These are phyloP conservation scores for Etheostoma nigrum DNA, from an alignment of 2,797 vertebrate species.

Conservation along the genomic window DNA sequence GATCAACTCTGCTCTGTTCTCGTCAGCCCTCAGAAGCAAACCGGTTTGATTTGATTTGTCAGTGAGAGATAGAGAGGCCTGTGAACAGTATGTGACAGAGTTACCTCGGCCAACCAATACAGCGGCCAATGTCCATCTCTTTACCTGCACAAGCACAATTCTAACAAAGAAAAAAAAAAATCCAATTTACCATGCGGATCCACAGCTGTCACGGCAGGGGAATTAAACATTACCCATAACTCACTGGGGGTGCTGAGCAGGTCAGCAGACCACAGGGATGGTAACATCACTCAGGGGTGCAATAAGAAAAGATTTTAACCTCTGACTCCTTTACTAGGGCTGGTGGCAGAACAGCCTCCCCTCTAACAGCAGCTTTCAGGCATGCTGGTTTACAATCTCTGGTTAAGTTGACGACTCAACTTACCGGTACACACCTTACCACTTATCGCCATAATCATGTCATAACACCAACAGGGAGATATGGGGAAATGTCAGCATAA, in stretches of 20 bases:
- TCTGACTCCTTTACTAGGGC: slow-evolving; percentile 69
- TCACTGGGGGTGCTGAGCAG: slow-evolving; percentile 76
- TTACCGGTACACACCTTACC: slow-evolving; percentile 27
- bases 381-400: slow-evolving; percentile 61
- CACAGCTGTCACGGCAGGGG: slow-evolving; percentile 78
- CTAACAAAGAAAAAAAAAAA: slow-evolving; percentile 71
- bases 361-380: slow-evolving; percentile 39
- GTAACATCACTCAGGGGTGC: slow-evolving; percentile 80
- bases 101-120: slow-evolving; percentile 55
- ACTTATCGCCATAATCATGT: background rate
- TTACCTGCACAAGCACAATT: slow-evolving; percentile 67
- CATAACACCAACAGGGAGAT: slow-evolving; percentile 58
- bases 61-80: slow-evolving; percentile 63
- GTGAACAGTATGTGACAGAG: slow-evolving; percentile 71
- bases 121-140: slow-evolving; percentile 52
- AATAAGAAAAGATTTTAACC: slow-evolving; percentile 85
- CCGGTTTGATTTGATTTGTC: slow-evolving; percentile 75
- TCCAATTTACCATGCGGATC: slow-evolving; percentile 82
- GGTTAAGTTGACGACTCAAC: slow-evolving; percentile 55
- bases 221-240: slow-evolving; percentile 85
- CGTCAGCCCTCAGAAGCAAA: slow-evolving; percentile 61
- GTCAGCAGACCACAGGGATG: slow-evolving; percentile 72
- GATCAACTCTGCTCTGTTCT: slow-evolving; percentile 49
- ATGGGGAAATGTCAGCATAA: slow-evolving; percentile 66
- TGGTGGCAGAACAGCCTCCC: slow-evolving; percentile 59